Evolutionary conservation across 1,140 invertebrate species (phyloP).

Genomic region (Lineus longissimus): DNA sequence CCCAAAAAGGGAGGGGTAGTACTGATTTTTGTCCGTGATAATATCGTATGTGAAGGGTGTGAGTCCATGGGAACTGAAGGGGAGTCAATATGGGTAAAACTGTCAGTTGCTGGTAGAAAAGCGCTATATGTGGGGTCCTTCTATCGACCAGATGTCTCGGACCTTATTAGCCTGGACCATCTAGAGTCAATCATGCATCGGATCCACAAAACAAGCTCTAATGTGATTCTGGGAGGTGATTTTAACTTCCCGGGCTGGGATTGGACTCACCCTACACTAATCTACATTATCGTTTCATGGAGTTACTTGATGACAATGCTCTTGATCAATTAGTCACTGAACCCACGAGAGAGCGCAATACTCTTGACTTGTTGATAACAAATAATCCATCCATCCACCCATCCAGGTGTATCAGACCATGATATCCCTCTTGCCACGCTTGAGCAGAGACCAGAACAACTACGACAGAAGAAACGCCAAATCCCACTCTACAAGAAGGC

Average conservation of each 20-base stretch:
- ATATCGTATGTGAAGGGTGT: too few species aligned
- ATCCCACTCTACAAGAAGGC: not conserved
- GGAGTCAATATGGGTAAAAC: too few species aligned
- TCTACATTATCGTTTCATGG: not conserved
- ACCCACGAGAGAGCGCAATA: not conserved
- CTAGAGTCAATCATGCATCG: too few species aligned
- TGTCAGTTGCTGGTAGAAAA: too few species aligned
- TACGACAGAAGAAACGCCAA: not conserved
- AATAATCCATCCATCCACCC: not conserved
- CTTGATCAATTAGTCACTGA: not conserved
- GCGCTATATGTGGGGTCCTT: too few species aligned
- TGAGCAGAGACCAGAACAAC: not conserved
- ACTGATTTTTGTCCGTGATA: too few species aligned
- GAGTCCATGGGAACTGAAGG: too few species aligned
- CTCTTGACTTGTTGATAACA: not conserved
- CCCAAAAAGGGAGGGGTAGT: too few species aligned
- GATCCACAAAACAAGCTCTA: not conserved
- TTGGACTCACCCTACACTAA: not conserved
- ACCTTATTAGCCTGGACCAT: too few species aligned
- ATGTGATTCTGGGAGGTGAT: not conserved
- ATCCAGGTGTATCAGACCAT: not conserved
- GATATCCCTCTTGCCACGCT: not conserved
- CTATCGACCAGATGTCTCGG: too few species aligned
- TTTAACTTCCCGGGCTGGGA: conserved; percentile 5
- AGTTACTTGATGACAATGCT: not conserved